These are phyloP conservation scores for Takifugu ocellatus DNA, from an alignment of 2,797 vertebrate species.

Conservation along the genomic window DNA sequence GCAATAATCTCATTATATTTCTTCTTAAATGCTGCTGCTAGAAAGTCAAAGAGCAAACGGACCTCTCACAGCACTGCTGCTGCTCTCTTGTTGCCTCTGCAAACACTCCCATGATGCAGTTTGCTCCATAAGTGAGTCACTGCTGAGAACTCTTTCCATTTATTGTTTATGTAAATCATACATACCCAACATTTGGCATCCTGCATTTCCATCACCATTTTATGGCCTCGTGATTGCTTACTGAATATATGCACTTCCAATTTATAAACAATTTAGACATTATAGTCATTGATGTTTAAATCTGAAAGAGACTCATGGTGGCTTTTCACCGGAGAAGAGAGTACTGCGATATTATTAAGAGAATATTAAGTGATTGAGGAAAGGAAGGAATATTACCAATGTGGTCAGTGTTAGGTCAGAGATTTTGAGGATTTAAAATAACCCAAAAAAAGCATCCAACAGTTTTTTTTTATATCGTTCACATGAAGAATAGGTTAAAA, in stretches of 20 bases:
- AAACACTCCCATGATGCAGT: constrained; percentile 46
- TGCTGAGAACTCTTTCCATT: constrained; percentile 63
- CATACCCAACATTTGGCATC: constrained; percentile 42
- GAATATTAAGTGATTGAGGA: constrained; percentile 39
- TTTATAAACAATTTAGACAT: constrained; percentile 43
- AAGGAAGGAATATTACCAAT: constrained; percentile 43
- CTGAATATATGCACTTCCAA: constrained; percentile 61
- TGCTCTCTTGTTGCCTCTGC: constrained; percentile 35
- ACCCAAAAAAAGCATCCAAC: too few species aligned
- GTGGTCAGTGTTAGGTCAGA: constrained; percentile 46
- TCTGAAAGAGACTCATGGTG: constrained; percentile 42
- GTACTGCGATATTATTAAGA: constrained; percentile 31
- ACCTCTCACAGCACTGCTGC: constrained; percentile 32
- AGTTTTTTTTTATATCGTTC: constrained; percentile 8
- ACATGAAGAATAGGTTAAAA: constrained; percentile 34
- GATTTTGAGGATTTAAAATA: constrained; percentile 36
- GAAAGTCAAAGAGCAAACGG: constrained; percentile 17
- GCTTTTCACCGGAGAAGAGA: constrained; percentile 55
- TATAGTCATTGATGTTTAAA: constrained; percentile 46
- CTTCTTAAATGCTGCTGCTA: constrained; percentile 42
- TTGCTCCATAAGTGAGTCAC: constrained; percentile 64
- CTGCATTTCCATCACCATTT: constrained; percentile 69
- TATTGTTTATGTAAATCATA: constrained; percentile 73
- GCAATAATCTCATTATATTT: constrained; percentile 52
- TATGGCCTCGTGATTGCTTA: constrained; percentile 54